A percentile compares a stretch with the other conserved stretches of the same genome.
These are phyloP conservation scores for Pseudomyrmex dendroicus DNA, from an alignment of 1,140 invertebrate genomes.

Conservation along the genomic window DNA sequence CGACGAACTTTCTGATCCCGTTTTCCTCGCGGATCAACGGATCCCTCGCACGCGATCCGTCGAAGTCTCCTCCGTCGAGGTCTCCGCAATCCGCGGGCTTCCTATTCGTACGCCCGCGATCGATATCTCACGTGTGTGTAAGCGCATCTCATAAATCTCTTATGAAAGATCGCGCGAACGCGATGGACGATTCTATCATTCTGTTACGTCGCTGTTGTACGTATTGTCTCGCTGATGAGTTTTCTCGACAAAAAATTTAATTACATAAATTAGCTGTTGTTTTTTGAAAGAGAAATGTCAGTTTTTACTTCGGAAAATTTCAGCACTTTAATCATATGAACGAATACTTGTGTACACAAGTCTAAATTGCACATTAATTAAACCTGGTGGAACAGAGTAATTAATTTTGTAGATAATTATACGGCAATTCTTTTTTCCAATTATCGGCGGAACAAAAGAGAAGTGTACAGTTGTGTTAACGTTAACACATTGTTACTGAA, in stretches of 20 bases:
- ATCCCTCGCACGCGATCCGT: constrained; percentile 33
- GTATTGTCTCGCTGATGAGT: no score
- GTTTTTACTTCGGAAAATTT: no score
- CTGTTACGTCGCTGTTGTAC: background rate
- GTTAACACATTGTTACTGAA: background rate
- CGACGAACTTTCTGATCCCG: constrained; percentile 75
- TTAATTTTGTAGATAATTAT: background rate
- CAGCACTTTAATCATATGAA: no score
- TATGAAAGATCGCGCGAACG: background rate
- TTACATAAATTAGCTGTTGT: no score
- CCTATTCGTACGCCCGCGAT: constrained; percentile 37
- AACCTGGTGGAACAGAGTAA: background rate
- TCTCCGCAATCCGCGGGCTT: constrained; percentile 59
- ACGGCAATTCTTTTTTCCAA: no score
- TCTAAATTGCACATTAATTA: constrained; percentile 1
- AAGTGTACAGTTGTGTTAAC: background rate
- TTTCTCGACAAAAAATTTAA: no score
- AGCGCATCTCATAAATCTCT: constrained; percentile 10
- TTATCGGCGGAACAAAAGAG: background rate
- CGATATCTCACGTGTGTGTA: constrained; percentile 39
- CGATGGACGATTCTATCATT: background rate
- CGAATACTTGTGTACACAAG: background rate
- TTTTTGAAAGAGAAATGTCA: no score
- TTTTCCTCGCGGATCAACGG: constrained; percentile 73
- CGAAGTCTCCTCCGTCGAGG: constrained; percentile 71